Evolutionary conservation across 2,888 invertebrate species (phyloP).

Genomic region (Lobophora halterata): DNA sequence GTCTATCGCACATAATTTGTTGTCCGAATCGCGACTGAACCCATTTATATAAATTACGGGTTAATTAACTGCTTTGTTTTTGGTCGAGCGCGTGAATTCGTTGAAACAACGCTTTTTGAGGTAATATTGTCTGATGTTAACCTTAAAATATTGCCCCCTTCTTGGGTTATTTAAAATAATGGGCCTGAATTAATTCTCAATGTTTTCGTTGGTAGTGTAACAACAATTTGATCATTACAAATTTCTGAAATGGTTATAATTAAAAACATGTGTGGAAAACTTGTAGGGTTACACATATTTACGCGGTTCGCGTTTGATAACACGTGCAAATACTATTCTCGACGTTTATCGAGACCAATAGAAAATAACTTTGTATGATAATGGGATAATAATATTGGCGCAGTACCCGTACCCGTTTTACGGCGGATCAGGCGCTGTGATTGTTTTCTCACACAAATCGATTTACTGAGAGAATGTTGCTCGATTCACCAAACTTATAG

Average conservation of each 20-base stretch:
- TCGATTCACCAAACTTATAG: constrained; percentile 26
- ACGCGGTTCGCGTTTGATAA: no score
- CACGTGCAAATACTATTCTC: constrained; percentile 13
- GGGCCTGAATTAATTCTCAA: constrained; percentile 26
- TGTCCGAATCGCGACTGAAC: constrained; percentile 58
- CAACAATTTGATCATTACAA: constrained; percentile 9
- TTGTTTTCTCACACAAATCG: constrained; percentile 64
- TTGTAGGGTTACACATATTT: no score
- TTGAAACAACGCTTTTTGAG: constrained; percentile 55
- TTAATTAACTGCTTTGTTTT: constrained; percentile 69
- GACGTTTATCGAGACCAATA: constrained; percentile 6
- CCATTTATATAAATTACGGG: constrained; percentile 69
- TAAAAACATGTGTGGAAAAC: no score
- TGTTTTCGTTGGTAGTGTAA: constrained; percentile 23
- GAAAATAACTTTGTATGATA: constrained; percentile 29
- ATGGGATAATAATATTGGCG: constrained; percentile 59
- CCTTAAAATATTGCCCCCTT: constrained; percentile 51
- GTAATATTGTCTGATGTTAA: constrained; percentile 46
- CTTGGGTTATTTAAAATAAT: constrained; percentile 25
- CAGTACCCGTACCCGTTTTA: constrained; percentile 37
- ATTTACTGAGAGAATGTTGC: constrained; percentile 50
- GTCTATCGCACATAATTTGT: constrained; percentile 63
- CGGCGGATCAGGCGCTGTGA: constrained; percentile 39
- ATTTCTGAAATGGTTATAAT: constrained; percentile 16
- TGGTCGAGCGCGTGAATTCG: constrained; percentile 59